These are phyloP conservation scores for Acanthochromis polyacanthus DNA, from an alignment of 2,113 vertebrate species.

Conservation along the genomic window DNA sequence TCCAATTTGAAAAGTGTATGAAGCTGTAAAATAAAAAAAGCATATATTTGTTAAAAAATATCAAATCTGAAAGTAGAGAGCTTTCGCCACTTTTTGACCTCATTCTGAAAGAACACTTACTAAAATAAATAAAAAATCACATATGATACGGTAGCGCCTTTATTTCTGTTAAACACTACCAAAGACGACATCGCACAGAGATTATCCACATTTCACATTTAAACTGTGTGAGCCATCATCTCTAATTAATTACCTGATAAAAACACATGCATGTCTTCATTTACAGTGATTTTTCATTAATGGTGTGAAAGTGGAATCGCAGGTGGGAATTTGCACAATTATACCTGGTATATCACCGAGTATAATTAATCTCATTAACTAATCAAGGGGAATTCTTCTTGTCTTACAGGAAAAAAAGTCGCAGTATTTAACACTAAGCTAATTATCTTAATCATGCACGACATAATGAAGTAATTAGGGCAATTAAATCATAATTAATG, in stretches of 20 bases:
- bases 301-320: conserved; percentile 76
- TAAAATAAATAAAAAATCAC: conserved; percentile 17
- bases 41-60: conserved; percentile 1
- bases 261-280: conserved; percentile 70
- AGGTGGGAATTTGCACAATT: conserved; percentile 87
- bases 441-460: conserved; percentile 81
- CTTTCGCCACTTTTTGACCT: conserved; percentile 36
- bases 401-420: conserved; percentile 66
- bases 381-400: conserved; percentile 76
- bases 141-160: conserved; percentile 12
- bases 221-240: conserved; percentile 55
- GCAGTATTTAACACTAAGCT: conserved; percentile 83
- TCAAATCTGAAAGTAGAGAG: conserved; percentile 34
- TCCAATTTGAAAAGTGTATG: conserved; percentile 42
- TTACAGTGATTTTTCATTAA: conserved; percentile 75
- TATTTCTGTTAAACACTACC: conserved; percentile 18
- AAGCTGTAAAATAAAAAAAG: conserved; percentile 25
- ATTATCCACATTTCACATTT: conserved; percentile 66
- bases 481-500: conserved; percentile 85
- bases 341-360: conserved; percentile 78
- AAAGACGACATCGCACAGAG: conserved; percentile 26
- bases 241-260: conserved; percentile 78
- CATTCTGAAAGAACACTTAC: conserved; percentile 25
- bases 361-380: conserved; percentile 86
- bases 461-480: conserved; percentile 81